Conservation (phyloP, 2,797 vertebrate genomes). For the Rhyacichthys aspro region DNA sequence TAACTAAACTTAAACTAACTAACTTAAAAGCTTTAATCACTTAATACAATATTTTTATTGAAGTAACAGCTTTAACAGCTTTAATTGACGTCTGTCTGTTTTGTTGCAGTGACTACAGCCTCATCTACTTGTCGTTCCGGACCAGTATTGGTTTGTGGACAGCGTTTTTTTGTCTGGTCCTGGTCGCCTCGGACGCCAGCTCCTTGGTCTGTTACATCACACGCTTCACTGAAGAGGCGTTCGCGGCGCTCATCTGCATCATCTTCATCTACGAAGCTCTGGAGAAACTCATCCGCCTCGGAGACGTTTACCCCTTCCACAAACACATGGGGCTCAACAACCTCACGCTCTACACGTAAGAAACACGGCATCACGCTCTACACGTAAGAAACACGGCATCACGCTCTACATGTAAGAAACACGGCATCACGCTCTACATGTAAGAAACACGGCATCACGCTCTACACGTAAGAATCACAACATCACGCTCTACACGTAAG, state of each 20-base stretch:
- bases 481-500: too few species aligned
- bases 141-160: constrained; percentile 96
- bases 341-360: constrained; percentile 91
- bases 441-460: too few species aligned
- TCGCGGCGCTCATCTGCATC: constrained; percentile 95
- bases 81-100: too few species aligned
- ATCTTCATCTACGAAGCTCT: constrained; percentile 98
- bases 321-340: constrained; percentile 86
- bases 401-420: too few species aligned
- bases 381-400: too few species aligned
- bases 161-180: constrained; percentile 88
- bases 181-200: constrained; percentile 96
- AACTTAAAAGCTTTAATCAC: too few species aligned
- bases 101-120: constrained; percentile 84
- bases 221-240: constrained; percentile 97
- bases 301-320: constrained; percentile 87
- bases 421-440: too few species aligned
- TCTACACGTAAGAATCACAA: too few species aligned
- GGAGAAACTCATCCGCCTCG: constrained; percentile 92
- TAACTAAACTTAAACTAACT: too few species aligned
- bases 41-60: too few species aligned
- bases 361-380: too few species aligned
- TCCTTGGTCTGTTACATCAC: constrained; percentile 97
- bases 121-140: constrained; percentile 91
- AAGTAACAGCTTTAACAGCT: too few species aligned